Percentiles rank a stretch among this genome's conserved stretches.
Evolutionary conservation across 2,113 vertebrate genomes (phyloP).

Genomic region (Cacatua alba): DNA sequence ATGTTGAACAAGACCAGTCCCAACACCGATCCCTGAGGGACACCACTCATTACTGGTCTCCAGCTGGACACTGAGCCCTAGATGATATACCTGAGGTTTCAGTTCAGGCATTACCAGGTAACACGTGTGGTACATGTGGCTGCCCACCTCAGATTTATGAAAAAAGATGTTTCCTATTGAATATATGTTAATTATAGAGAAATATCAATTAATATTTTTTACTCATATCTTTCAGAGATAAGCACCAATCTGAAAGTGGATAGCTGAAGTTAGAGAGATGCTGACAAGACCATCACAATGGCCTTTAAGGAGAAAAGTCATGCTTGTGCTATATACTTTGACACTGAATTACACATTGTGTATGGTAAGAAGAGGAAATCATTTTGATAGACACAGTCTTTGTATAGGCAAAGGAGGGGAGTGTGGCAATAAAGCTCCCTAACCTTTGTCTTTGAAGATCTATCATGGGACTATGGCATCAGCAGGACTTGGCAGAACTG

Average conservation of each 20-base stretch:
- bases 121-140: accelerated
- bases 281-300: neutral
- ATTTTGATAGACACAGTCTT: neutral
- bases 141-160: neutral
- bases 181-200: neutral
- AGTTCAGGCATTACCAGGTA: neutral
- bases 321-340: neutral
- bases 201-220: neutral
- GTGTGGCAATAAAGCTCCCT: neutral
- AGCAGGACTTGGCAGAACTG: neutral
- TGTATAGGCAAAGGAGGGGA: neutral
- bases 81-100: neutral
- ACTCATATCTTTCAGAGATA: neutral
- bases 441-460: neutral
- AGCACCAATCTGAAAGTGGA: neutral
- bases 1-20: too few species aligned
- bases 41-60: too few species aligned
- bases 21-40: too few species aligned
- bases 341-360: neutral
- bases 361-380: neutral
- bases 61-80: too few species aligned
- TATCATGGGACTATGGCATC: neutral
- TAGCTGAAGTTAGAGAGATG: neutral
- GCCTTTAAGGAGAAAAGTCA: neutral
- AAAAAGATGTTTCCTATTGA: neutral